Base-by-base conservation (phyloP, 2,113 vertebrate species). In the Actenoides hombroni region DNA sequence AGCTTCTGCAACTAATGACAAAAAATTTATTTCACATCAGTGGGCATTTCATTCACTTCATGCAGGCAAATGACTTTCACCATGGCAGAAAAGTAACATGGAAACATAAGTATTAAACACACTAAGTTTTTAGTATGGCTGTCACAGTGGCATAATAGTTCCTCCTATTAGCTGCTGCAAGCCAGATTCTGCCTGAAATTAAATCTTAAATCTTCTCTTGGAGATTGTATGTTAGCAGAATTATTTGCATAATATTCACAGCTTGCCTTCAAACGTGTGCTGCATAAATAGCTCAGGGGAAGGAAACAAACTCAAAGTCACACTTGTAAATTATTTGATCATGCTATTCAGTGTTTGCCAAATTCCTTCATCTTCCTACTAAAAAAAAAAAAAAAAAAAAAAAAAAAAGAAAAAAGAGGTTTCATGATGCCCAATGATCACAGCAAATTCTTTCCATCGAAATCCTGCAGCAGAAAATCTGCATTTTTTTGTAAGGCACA, bases 281-380 rank as follows among this genome's bases (percentile, higher is more conserved):
- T 88, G 91, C 83, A 88, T 86, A 94, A 93, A 96, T 93, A 96
- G 94, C 83, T 87, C 70, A 84, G 65, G 79, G 90, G 92, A 78
- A 86, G 57, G 65, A 94, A 94, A 86, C 48, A 79, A 92, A 90
- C 42, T 79, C 65, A 35, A 93, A 82, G 86, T 93, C 80, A 90
- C 29, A 37, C 44, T 93, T 86, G 57, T 78, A 90, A 86, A 90
- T 85, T 3, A 79, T 89, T 76, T 71, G 86, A 93, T 93, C 86
- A 14, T 54, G 65, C 44, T 93, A 31, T 57, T 88, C 69, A 69
- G 65, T 49, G 59, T 92, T 92, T 96, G 86, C 83, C 77, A 93
- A 95, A 89, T 60, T 57, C 61, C 23, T 39, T 91, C 86, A 76
- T 86, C 42, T 82, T 88, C 69, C 68, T 57, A 54, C 23, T 68